A percentile compares a stretch with the other conserved stretches of the same genome.
Conservation (phyloP, 1,140 invertebrate genomes). For the Vanessa atalanta region DNA sequence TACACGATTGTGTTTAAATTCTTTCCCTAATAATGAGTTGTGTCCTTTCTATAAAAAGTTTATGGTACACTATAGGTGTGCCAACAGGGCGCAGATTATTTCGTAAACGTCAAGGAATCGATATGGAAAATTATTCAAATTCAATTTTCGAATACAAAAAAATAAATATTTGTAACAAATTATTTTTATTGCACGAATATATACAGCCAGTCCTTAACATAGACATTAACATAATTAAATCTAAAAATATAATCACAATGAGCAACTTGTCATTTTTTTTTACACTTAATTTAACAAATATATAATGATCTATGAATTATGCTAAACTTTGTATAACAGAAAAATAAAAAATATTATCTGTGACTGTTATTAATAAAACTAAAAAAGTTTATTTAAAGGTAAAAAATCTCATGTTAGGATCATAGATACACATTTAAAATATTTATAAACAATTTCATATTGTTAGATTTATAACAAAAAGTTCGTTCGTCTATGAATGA, state of each 20-base stretch:
- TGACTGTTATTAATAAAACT: background rate
- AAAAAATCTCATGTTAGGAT: background rate
- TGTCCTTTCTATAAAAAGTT: too few relatives aligned
- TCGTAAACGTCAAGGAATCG: too few relatives aligned
- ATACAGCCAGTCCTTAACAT: constrained; percentile 23
- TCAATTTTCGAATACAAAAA: constrained; percentile 4
- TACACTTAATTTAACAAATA: constrained; percentile 13
- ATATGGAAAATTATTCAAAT: too few relatives aligned
- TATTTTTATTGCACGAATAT: constrained; percentile 38
- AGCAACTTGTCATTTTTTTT: constrained; percentile 23
- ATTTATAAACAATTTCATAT: too few relatives aligned
- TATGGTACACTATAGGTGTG: too few relatives aligned
- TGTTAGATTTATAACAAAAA: too few relatives aligned
- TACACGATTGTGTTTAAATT: too few relatives aligned
- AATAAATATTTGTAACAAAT: constrained; percentile 25
- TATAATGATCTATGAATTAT: constrained; percentile 1
- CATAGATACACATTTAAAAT: too few relatives aligned
- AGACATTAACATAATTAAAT: constrained; percentile 29
- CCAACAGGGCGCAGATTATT: too few relatives aligned
- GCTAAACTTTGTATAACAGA: background rate
- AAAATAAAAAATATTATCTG: background rate
- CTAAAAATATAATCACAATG: constrained; percentile 37
- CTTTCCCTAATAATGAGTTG: too few relatives aligned
- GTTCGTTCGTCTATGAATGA: too few relatives aligned
- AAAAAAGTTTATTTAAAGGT: background rate